A percentile compares a stretch with the other conserved stretches of the same genome.
phyloP scores from a whole-genome alignment of 2,888 invertebrate genomes.

The Troilus luridus region DNA sequence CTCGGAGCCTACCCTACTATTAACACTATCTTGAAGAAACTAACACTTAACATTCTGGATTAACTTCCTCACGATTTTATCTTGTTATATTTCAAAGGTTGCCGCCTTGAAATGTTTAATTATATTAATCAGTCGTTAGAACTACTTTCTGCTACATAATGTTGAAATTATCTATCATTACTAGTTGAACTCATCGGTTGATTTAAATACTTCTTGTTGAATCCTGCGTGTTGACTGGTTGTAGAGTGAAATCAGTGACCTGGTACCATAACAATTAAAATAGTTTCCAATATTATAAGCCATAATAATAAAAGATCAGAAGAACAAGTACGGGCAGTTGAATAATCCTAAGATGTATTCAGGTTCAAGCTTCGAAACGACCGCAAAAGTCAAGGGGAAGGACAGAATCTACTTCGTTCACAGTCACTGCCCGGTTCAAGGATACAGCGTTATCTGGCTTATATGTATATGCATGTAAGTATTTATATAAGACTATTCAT shows the following conservation, averaged over 20 bases:
- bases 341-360: neutral
- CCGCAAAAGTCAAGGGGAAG: conserved; percentile 13
- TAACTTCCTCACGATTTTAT: neutral
- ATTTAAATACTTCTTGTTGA: neutral
- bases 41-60: neutral
- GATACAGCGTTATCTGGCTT: neutral
- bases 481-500: no score
- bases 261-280: neutral
- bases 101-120: neutral
- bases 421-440: neutral
- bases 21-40: neutral
- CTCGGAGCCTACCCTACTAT: neutral
- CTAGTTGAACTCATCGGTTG: neutral
- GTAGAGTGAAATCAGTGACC: neutral
- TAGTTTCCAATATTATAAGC: no score
- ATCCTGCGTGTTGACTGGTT: neutral
- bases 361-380: neutral
- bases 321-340: neutral
- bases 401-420: neutral
- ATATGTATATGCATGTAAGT: neutral
- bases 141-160: neutral
- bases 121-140: neutral
- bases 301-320: no score
- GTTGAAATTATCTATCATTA: neutral
- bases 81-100: neutral